phyloP scores from a whole-genome alignment of 92 coral and sea anemone genomes.

The Porites divaricata region DNA sequence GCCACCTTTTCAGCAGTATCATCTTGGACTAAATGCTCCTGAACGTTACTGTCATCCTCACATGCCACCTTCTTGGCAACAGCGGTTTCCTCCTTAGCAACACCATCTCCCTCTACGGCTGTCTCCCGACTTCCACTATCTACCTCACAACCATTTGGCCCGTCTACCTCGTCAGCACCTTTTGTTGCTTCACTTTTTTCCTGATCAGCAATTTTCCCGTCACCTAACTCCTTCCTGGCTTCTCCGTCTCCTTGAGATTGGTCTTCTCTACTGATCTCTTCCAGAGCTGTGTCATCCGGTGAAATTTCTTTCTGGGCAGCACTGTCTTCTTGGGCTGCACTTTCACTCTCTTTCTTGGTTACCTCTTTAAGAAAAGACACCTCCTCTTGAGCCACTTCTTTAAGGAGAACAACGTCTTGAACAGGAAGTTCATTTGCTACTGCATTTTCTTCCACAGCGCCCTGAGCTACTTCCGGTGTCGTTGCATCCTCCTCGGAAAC shows the following conservation, averaged over 20 bases:
- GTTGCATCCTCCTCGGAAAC: background rate
- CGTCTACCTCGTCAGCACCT: background rate
- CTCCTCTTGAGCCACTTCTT: too few species aligned
- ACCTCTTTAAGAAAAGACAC: too few species aligned
- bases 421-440: too few species aligned
- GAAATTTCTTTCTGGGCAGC: background rate
- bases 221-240: background rate
- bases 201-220: constrained; percentile 13
- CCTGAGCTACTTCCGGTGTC: background rate
- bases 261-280: constrained; percentile 3
- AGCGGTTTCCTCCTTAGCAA: background rate
- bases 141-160: background rate
- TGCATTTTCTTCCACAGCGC: too few species aligned
- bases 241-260: background rate
- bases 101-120: background rate
- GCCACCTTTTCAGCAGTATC: background rate
- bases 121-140: background rate
- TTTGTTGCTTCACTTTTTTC: background rate
- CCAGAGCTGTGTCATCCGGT: background rate
- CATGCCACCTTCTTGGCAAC: background rate
- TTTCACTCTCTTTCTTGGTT: too few species aligned
- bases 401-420: too few species aligned
- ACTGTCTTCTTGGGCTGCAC: background rate
- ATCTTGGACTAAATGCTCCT: background rate
- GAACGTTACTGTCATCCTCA: background rate